phyloP scores from a whole-genome alignment of 1,140 invertebrate genomes.

The Diprion similis region DNA sequence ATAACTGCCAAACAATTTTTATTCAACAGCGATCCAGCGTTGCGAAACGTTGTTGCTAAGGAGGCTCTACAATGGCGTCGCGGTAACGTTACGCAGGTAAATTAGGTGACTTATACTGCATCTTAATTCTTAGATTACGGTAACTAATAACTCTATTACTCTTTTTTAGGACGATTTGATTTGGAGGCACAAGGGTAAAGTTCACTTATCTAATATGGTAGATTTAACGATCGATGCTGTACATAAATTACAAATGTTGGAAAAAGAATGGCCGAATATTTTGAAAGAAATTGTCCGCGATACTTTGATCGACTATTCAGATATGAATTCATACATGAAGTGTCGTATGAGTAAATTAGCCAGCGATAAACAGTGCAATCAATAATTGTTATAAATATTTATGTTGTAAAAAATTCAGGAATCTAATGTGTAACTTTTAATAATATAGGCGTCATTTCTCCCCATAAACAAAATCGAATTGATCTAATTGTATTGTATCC shows the following conservation, averaged over 20 bases:
- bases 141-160: conserved; percentile 17
- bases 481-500: too few species aligned
- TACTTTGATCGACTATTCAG: conserved; percentile 77
- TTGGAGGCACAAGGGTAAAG: conserved; percentile 73
- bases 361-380: conserved; percentile 31
- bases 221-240: conserved; percentile 76
- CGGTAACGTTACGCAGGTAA: conserved; percentile 68
- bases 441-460: too few species aligned
- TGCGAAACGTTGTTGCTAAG: conserved; percentile 82
- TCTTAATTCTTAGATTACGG: conserved; percentile 13
- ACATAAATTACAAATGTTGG: conserved; percentile 74
- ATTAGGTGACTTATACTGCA: conserved; percentile 16
- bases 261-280: conserved; percentile 76
- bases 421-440: too few species aligned
- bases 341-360: conserved; percentile 43
- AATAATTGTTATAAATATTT: neutral
- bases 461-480: too few species aligned
- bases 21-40: conserved; percentile 74
- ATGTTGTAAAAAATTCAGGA: neutral
- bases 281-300: conserved; percentile 77
- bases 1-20: conserved; percentile 75
- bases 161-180: conserved; percentile 71
- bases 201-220: conserved; percentile 71
- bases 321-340: conserved; percentile 80
- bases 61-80: conserved; percentile 85